Evolutionary conservation across 1,140 invertebrate genomes (phyloP), one percentile per base, ranked within the genome.

Genomic region (Drosophila pseudoananassae): DNA sequence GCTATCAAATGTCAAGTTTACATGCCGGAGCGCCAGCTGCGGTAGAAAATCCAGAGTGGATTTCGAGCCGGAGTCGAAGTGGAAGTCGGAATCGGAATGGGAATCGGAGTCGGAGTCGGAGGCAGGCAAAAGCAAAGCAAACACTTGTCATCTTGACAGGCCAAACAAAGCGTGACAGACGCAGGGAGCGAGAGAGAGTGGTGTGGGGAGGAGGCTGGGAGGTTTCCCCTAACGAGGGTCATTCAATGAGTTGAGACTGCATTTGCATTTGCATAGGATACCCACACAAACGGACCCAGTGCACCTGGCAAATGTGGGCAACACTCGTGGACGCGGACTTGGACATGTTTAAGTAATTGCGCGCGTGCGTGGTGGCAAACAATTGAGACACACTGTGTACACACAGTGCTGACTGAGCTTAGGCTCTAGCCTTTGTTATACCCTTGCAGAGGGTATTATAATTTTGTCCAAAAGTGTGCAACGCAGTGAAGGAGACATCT

Each of bases 1-100:
- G 78, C 85, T 81, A 90, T 90, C 85, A 90, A 90, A 90, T 90
- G 85, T 90, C 85, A 90, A 90, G 85, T 90, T 90, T 90, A 90
- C 75, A 72, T 57, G 53, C 70, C 59, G 65, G 55, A 77, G 82
- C 82, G 78, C 83, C 78, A 77, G 77, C 74, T 88, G 79, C 58
- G 78, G 40, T 43, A 15, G 40, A 43, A 43, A 43, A 43, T 43
- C 59, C 55, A 27, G 56, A 59, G 56, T 51, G 45, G 53, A 46
- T 15, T 23, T 31, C 25, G 31, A 45, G 36, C 25, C 52, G 15
- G 38, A 33, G 29, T 33, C 29, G 23, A 27, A 15, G 12, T 43
- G n/a, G 25, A 5, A 60, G 12, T n/a, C 17, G 31, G 17, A 27
- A 25, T 23, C 17, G 33, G 33, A 36, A 36, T 36, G 33, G 33